A percentile compares a stretch with the other conserved stretches of the same genome.
phyloP scores from a whole-genome alignment of 2,113 vertebrate species.

The Cyphomyrus discorhynchus region DNA sequence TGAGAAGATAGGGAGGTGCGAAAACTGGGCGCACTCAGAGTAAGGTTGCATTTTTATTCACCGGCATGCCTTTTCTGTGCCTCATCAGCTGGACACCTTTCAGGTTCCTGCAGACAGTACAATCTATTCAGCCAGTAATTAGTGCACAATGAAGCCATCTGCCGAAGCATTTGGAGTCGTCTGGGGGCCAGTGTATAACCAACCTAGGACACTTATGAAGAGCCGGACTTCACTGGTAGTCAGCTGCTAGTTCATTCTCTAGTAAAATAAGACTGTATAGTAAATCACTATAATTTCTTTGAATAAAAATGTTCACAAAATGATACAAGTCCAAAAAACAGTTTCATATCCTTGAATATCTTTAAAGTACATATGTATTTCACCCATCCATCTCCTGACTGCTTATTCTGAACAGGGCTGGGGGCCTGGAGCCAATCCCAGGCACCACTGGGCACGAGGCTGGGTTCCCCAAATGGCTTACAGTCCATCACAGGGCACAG shows the following conservation, averaged over 20 bases:
- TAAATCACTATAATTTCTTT: not conserved
- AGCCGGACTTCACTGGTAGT: not conserved
- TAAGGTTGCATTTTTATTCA: not conserved
- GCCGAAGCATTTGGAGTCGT: not conserved
- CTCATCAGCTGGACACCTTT: not conserved
- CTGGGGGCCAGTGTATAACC: not conserved
- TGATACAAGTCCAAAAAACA: not conserved
- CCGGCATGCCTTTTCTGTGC: not conserved
- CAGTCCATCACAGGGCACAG: not conserved
- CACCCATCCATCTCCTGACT: not conserved
- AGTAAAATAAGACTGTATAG: not conserved
- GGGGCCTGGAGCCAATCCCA: not conserved
- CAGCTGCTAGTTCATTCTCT: not conserved
- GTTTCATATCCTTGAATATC: not conserved
- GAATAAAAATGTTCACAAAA: not conserved
- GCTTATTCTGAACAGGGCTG: not conserved
- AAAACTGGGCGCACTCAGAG: not conserved
- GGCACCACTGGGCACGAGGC: not conserved
- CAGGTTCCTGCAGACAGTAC: not conserved
- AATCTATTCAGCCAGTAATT: constrained; percentile 1
- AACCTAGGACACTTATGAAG: not conserved
- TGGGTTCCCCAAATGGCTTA: not conserved
- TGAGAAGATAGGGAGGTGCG: not conserved
- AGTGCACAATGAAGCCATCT: constrained; percentile 12
- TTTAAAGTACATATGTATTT: not conserved